Evolutionary conservation across 2,888 invertebrate genomes (phyloP).

Genomic region (Cyclophora albipunctata): DNA sequence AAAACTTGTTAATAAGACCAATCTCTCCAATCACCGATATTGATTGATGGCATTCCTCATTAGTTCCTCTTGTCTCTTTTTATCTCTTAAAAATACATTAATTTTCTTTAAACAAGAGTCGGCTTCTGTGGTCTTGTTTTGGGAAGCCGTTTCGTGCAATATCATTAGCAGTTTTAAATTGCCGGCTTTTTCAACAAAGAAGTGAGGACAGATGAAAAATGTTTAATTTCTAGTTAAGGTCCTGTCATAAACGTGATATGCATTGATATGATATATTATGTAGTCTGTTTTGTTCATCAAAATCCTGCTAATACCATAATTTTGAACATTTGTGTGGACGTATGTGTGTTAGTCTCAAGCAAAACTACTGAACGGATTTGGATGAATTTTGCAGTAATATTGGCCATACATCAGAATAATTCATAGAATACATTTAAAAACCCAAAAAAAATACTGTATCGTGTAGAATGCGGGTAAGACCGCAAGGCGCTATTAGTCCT

Average conservation of each 20-base stretch:
- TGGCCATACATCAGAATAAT: not conserved
- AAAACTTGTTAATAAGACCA: constrained; percentile 14
- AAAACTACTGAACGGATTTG: not conserved
- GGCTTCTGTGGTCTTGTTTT: constrained; percentile 33
- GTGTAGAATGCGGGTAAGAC: no score
- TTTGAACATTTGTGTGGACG: not conserved
- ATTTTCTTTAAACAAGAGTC: constrained; percentile 33
- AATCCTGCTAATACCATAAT: not conserved
- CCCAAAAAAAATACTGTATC: no score
- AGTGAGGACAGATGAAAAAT: no score
- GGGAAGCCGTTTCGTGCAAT: no score
- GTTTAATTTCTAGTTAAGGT: no score
- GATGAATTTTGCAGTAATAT: not conserved
- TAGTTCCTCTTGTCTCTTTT: constrained; percentile 34
- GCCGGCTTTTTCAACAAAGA: no score
- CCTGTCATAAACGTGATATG: no score
- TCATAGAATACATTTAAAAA: no score
- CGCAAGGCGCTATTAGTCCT: no score
- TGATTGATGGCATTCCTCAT: constrained; percentile 34
- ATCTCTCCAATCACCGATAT: constrained; percentile 26
- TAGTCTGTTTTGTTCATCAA: not conserved
- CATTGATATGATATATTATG: no score
- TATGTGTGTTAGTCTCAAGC: not conserved
- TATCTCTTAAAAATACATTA: constrained; percentile 42
- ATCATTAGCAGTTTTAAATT: no score